Conservation (phyloP, 2,113 vertebrate genomes). For the Heteronetta atricapilla region DNA sequence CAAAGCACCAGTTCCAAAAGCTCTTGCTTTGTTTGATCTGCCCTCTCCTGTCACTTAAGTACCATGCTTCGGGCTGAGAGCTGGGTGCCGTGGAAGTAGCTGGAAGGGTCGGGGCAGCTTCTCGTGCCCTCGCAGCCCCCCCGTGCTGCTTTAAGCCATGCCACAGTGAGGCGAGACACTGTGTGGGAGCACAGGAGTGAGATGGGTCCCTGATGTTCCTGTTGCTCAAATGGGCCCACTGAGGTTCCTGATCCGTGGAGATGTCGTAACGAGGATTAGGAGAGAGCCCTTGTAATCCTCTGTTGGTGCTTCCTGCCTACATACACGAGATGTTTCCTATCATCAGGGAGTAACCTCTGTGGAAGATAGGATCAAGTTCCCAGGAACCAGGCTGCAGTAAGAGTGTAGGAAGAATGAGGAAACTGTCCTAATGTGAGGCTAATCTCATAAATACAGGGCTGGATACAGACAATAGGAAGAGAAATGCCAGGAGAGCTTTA, state of each 20-base stretch:
- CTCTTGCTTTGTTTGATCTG: background rate
- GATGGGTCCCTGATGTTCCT: constrained; percentile 49
- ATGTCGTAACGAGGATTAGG: constrained; percentile 3
- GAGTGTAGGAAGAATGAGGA: constrained; percentile 61
- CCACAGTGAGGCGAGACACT: background rate
- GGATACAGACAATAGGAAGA: constrained; percentile 35
- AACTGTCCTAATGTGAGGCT: constrained; percentile 53
- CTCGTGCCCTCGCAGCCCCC: background rate
- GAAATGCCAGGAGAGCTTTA: background rate
- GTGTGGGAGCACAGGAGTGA: background rate
- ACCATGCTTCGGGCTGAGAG: background rate
- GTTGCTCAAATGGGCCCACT: constrained; percentile 38
- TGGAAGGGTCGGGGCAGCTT: background rate
- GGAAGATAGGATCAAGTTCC: constrained; percentile 67
- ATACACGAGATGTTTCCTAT: constrained; percentile 54
- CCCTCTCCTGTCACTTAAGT: background rate
- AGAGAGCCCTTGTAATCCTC: background rate
- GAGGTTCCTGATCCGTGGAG: constrained; percentile 38
- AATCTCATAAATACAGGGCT: constrained; percentile 49
- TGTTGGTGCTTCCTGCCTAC: constrained; percentile 12
- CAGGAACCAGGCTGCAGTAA: constrained; percentile 49
- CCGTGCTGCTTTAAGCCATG: background rate
- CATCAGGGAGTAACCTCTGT: constrained; percentile 57
- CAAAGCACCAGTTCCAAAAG: background rate
- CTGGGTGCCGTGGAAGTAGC: background rate